phyloP scores from a whole-genome alignment of 1,140 invertebrate species.

The Diachasmimorpha longicaudata region DNA sequence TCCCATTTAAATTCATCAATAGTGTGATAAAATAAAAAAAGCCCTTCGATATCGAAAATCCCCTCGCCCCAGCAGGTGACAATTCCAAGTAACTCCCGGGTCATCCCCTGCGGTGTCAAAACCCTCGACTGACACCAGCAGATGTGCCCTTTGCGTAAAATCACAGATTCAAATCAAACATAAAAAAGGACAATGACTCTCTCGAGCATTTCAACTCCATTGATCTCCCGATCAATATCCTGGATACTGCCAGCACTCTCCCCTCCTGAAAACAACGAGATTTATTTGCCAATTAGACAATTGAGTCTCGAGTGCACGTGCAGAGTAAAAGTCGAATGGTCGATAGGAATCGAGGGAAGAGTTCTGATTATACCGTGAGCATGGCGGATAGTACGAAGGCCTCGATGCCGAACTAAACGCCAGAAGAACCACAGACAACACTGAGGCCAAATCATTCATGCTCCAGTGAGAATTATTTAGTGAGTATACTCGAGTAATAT shows the following conservation, averaged over 20 bases:
- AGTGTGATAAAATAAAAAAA: background rate
- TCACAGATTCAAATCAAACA: background rate
- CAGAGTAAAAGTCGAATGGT: constrained; percentile 20
- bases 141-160: background rate
- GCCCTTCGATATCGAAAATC: background rate
- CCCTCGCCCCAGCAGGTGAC: background rate
- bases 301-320: constrained; percentile 38
- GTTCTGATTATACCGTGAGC: constrained; percentile 21
- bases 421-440: constrained; percentile 25
- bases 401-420: constrained; percentile 29
- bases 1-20: background rate
- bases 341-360: background rate
- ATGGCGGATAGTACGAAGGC: background rate
- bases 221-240: background rate
- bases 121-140: background rate
- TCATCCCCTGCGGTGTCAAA: background rate
- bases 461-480: constrained; percentile 51
- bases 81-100: background rate
- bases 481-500: constrained; percentile 41
- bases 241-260: background rate
- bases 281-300: constrained; percentile 58
- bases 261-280: constrained; percentile 44
- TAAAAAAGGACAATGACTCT: background rate
- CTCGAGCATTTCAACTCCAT: background rate
- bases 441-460: constrained; percentile 36